phyloP scores from a whole-genome alignment of 2,113 vertebrate species.

The Egretta garzetta region DNA sequence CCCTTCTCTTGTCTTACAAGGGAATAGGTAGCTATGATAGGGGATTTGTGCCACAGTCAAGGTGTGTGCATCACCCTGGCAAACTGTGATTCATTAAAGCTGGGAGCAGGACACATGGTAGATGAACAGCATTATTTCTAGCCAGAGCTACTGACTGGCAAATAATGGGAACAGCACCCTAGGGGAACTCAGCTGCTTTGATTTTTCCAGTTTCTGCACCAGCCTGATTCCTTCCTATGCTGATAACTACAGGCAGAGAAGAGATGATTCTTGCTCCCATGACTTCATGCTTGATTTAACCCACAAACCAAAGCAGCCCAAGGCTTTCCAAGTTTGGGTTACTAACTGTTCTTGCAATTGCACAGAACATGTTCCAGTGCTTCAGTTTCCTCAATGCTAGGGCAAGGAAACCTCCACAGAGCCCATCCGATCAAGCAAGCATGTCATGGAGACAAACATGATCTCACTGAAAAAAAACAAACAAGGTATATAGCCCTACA shows the following conservation, averaged over 20 bases:
- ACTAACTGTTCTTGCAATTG: slow-evolving; percentile 9
- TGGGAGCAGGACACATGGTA: neutral
- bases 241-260: neutral
- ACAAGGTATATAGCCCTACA: neutral
- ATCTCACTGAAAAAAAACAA: neutral
- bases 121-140: slow-evolving; percentile 31
- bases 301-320: neutral
- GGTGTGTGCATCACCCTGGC: slow-evolving; percentile 3
- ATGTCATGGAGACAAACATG: neutral
- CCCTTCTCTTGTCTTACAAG: neutral
- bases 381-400: neutral
- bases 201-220: slow-evolving; percentile 35
- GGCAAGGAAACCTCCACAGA: neutral
- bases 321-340: slow-evolving; percentile 18
- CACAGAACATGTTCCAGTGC: neutral
- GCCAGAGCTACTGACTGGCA: slow-evolving; percentile 6
- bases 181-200: slow-evolving; percentile 28
- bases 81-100: slow-evolving; percentile 44
- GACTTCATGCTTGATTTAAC: slow-evolving; percentile 41
- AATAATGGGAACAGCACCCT: slow-evolving; percentile 38
- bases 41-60: slow-evolving; percentile 35
- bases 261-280: slow-evolving; percentile 3
- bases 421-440: neutral
- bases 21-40: neutral
- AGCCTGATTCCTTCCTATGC: neutral